Percentiles rank a stretch among this genome's conserved stretches.
Evolutionary conservation across 2,797 vertebrate genomes (phyloP).

Genomic region (Pterois miles): DNA sequence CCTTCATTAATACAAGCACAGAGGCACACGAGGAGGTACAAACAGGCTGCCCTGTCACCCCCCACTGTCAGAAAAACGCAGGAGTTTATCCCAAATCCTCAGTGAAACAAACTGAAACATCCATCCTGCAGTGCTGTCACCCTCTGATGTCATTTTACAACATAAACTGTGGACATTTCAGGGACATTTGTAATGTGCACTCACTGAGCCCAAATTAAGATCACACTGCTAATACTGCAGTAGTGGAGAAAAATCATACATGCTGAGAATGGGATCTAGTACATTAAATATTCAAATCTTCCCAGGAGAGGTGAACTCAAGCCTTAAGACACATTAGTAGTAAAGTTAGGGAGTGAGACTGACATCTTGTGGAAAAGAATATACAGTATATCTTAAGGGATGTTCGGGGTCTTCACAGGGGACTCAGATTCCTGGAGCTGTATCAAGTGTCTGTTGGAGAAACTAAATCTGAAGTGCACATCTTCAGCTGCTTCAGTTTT

Average conservation of each 20-base stretch:
- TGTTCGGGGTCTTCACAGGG: not conserved
- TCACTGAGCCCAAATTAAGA: not conserved
- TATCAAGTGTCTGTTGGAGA: not conserved
- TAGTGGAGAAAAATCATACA: not conserved
- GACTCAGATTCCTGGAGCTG: not conserved
- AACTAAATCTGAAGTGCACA: not conserved
- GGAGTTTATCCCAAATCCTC: conserved; percentile 40
- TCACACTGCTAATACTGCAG: not conserved
- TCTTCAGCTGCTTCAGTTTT: not conserved
- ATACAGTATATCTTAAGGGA: not conserved
- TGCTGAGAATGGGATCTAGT: conserved; percentile 1
- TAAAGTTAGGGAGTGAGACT: not conserved
- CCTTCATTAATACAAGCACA: conserved; percentile 58
- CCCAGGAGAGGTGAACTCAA: conserved; percentile 2
- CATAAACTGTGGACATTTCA: not conserved
- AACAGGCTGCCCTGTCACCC: conserved; percentile 28
- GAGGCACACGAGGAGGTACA: conserved; percentile 19
- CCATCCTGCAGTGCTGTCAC: conserved; percentile 5
- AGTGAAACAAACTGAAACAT: conserved; percentile 25
- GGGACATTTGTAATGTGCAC: not conserved
- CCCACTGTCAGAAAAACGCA: conserved; percentile 31
- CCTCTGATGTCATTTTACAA: conserved; percentile 19
- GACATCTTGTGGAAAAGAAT: not conserved
- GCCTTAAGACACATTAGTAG: conserved; percentile 2
- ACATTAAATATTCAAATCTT: conserved; percentile 23